Conservation (phyloP, 2,888 invertebrate species). For the Synergus laeviventris region DNA sequence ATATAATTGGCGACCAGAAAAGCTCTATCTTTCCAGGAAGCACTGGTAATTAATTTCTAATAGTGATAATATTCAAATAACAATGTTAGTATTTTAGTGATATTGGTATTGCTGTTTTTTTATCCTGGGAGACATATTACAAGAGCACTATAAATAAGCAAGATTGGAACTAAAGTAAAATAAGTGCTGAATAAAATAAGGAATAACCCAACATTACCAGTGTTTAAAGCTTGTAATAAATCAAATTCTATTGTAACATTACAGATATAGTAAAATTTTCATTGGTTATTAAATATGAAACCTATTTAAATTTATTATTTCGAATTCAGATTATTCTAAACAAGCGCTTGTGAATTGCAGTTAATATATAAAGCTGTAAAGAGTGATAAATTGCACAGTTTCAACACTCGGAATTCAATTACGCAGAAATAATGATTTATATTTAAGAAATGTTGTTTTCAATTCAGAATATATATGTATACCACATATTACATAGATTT, state of each 20-base stretch:
- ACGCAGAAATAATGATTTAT: background rate
- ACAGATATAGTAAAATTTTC: background rate
- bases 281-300: conserved; percentile 10
- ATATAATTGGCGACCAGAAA: background rate
- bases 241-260: conserved; percentile 12
- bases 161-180: background rate
- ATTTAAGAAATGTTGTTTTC: background rate
- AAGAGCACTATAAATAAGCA: background rate
- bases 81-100: no score
- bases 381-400: background rate
- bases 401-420: conserved; percentile 4
- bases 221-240: conserved; percentile 23
- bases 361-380: conserved; percentile 16
- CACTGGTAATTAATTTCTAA: background rate
- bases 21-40: background rate
- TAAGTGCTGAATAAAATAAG: conserved; percentile 31
- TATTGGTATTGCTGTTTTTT: background rate
- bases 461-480: background rate
- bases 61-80: background rate
- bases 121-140: background rate
- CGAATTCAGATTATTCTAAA: conserved; percentile 1
- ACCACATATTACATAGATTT: no score
- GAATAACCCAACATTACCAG: conserved; percentile 1
- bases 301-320: conserved; percentile 15
- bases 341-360: background rate